Evolutionary conservation across 92 coral and sea anemone species (phyloP).

Genomic region (Palythoa caribaeorum): DNA sequence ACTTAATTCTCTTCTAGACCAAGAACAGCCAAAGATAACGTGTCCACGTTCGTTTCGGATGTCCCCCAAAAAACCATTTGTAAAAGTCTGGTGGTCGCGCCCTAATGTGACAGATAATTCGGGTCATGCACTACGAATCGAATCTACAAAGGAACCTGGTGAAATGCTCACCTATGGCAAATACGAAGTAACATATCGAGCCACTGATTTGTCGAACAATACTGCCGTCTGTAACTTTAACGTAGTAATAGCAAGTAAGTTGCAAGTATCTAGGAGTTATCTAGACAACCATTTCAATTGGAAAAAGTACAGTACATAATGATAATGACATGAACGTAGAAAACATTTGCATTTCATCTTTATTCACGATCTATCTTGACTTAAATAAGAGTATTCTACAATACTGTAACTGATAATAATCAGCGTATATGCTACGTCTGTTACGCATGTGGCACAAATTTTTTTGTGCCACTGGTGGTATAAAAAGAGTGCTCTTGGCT

Average conservation of each 20-base stretch:
- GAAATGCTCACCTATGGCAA: conserved; percentile 2
- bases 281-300: too few species aligned
- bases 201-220: conserved; percentile 22
- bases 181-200: conserved; percentile 12
- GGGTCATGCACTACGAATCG: neutral
- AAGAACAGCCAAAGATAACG: conserved; percentile 19
- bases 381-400: too few species aligned
- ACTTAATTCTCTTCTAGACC: neutral
- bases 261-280: too few species aligned
- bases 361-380: too few species aligned
- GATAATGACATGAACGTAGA: too few species aligned
- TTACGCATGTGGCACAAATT: too few species aligned
- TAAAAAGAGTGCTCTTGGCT: too few species aligned
- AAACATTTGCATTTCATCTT: too few species aligned
- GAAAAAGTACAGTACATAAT: too few species aligned
- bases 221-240: neutral
- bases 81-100: conserved; percentile 5
- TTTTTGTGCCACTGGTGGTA: too few species aligned
- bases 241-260: conserved; percentile 24
- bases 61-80: neutral
- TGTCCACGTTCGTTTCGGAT: neutral
- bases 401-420: too few species aligned
- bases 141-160: neutral
- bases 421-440: too few species aligned
- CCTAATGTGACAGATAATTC: conserved; percentile 41